These are phyloP conservation scores for Taenaris catops DNA, from an alignment of 2,888 invertebrate genomes.

Conservation along the genomic window DNA sequence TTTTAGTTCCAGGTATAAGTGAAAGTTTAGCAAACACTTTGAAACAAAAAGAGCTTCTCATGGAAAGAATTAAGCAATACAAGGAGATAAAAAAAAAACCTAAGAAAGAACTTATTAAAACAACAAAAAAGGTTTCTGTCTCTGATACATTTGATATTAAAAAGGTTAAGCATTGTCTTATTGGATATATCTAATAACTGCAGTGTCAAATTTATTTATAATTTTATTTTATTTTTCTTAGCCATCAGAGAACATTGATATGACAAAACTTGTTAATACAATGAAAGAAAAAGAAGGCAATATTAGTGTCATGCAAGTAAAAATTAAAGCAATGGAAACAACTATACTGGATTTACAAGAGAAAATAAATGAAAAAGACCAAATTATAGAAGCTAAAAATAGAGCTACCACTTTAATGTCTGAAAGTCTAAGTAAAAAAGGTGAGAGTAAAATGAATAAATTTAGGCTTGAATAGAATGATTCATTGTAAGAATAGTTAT, in stretches of 20 bases:
- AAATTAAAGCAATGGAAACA: conserved; percentile 83
- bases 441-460: no score
- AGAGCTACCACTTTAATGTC: conserved; percentile 88
- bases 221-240: no score
- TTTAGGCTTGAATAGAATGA: no score
- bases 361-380: conserved; percentile 89
- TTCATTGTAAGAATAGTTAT: no score
- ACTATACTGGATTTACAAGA: conserved; percentile 90
- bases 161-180: conserved; percentile 30
- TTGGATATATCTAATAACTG: no score
- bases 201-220: no score
- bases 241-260: conserved; percentile 56
- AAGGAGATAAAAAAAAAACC: conserved; percentile 71
- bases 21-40: conserved; percentile 71
- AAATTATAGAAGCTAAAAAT: conserved; percentile 89
- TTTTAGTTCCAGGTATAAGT: conserved; percentile 70
- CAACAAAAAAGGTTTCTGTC: conserved; percentile 39
- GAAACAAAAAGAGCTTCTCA: conserved; percentile 66
- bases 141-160: conserved; percentile 31
- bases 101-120: conserved; percentile 42
- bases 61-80: conserved; percentile 73
- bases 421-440: conserved; percentile 84
- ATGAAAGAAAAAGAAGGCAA: conserved; percentile 78
- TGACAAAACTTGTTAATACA: conserved; percentile 80
- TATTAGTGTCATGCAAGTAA: conserved; percentile 61